These are phyloP conservation scores for Pandemis corylana DNA, from an alignment of 2,888 invertebrate species.

Conservation along the genomic window DNA sequence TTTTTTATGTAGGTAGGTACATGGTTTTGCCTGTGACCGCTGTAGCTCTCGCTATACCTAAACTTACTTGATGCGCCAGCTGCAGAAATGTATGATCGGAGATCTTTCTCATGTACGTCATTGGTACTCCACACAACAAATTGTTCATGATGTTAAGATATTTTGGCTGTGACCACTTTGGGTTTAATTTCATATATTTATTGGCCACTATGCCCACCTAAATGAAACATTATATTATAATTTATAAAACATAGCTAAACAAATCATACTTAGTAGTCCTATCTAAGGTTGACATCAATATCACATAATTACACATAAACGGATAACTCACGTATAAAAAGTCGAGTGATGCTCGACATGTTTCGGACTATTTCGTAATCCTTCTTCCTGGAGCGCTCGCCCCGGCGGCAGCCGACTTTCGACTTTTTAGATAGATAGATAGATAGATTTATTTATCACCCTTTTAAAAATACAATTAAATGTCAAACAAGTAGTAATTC, in stretches of 20 bases:
- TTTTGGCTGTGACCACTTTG: constrained; percentile 60
- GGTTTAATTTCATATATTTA: constrained; percentile 65
- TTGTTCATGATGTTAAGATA: constrained; percentile 78
- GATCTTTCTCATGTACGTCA: constrained; percentile 69
- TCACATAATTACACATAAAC: too few species aligned
- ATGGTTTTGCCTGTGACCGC: neutral
- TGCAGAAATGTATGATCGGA: constrained; percentile 66
- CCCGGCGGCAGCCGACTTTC: too few species aligned
- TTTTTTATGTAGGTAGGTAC: neutral
- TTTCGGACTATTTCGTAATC: too few species aligned
- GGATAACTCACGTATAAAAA: too few species aligned
- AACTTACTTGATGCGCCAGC: constrained; percentile 68
- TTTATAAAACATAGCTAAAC: neutral
- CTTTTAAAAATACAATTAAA: too few species aligned
- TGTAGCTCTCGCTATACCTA: neutral
- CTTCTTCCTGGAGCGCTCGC: too few species aligned
- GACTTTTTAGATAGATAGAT: too few species aligned
- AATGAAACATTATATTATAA: neutral
- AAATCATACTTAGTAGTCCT: too few species aligned
- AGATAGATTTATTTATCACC: too few species aligned
- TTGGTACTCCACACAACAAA: constrained; percentile 74
- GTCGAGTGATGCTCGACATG: too few species aligned
- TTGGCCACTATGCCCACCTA: constrained; percentile 75
- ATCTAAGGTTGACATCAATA: too few species aligned
- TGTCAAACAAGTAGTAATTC: too few species aligned